These are phyloP conservation scores for Heloderma charlesbogerti DNA, from an alignment of 2,113 vertebrate genomes.

Conservation along the genomic window DNA sequence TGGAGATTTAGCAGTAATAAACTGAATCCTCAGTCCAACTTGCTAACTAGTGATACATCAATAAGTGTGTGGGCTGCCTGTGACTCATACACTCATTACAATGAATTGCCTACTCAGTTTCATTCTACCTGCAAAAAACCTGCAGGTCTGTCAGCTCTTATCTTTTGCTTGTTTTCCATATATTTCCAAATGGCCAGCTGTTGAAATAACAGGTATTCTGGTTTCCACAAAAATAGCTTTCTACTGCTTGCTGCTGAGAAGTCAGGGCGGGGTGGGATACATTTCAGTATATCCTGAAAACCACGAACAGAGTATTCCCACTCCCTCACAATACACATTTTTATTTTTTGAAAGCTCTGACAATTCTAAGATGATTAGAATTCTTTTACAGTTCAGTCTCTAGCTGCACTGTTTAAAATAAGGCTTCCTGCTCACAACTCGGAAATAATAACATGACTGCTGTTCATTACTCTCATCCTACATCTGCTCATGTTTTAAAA, in stretches of 20 bases:
- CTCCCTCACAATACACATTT: background rate
- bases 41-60: background rate
- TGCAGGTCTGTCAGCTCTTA: background rate
- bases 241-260: background rate
- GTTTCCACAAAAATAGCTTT: background rate
- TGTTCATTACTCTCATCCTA: background rate
- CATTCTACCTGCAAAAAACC: background rate
- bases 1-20: background rate
- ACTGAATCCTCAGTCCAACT: background rate
- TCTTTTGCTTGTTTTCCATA: background rate
- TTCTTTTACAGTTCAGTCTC: background rate
- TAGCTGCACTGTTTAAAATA: background rate
- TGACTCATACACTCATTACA: background rate
- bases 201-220: background rate
- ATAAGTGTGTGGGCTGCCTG: background rate
- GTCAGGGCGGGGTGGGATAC: background rate
- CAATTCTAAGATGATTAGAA: constrained; percentile 23
- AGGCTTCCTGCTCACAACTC: background rate
- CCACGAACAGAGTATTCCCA: background rate
- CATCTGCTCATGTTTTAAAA: background rate
- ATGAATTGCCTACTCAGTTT: background rate
- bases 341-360: constrained; percentile 15
- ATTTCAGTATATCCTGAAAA: background rate
- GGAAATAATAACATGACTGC: background rate
- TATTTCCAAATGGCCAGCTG: background rate